Evolutionary conservation across 2,797 vertebrate genomes (phyloP).

Genomic region (Todus mexicanus): DNA sequence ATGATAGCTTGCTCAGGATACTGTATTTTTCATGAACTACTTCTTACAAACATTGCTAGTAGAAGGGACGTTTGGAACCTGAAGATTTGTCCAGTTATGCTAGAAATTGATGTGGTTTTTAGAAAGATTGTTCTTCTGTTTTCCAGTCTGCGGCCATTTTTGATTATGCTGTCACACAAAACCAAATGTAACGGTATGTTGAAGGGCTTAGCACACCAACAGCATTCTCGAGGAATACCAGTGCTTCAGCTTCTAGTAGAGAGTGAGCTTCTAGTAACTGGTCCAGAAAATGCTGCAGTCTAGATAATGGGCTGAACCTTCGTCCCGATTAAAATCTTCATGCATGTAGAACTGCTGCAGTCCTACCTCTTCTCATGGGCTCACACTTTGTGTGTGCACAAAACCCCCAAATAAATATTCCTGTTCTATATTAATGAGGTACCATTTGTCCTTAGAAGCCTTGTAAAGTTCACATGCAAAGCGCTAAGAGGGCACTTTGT

Average conservation of each 20-base stretch:
- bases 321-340: fast-evolving
- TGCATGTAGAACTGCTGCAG: background rate
- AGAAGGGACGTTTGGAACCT: background rate
- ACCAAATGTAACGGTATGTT: background rate
- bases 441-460: background rate
- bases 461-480: background rate
- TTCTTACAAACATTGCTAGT: background rate
- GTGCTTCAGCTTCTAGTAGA: background rate
- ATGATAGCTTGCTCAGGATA: background rate
- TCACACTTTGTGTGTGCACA: background rate
- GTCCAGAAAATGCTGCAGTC: background rate
- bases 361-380: background rate
- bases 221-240: background rate
- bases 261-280: background rate
- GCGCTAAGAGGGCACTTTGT: background rate
- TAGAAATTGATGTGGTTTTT: background rate
- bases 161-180: background rate
- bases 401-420: background rate
- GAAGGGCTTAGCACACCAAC: background rate
- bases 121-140: background rate
- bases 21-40: background rate
- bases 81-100: background rate
- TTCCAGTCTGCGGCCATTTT: background rate
- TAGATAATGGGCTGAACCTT: background rate
- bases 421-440: background rate